Conservation (phyloP, 2,888 invertebrate genomes). For the Melanostoma scalare region DNA sequence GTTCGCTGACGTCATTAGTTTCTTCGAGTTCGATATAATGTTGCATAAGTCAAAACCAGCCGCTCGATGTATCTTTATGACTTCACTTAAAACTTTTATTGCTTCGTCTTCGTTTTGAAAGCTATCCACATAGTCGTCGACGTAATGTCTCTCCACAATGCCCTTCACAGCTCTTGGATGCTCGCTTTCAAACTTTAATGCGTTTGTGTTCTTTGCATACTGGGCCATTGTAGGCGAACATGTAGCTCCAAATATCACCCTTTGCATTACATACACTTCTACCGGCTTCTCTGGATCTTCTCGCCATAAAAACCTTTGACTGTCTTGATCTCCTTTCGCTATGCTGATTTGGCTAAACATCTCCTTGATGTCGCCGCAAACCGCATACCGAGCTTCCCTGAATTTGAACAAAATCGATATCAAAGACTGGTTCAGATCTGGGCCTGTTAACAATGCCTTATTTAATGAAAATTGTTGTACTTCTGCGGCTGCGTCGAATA, state of each 20-base stretch:
- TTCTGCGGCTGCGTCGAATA: slow-evolving; percentile 53
- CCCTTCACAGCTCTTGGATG: neutral
- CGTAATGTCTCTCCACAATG: too few relatives aligned
- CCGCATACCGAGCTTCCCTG: slow-evolving; percentile 42
- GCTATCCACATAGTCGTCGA: too few relatives aligned
- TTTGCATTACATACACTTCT: slow-evolving; percentile 45
- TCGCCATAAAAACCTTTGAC: slow-evolving; percentile 55
- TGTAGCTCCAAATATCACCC: slow-evolving; percentile 55
- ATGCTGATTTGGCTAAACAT: slow-evolving; percentile 62
- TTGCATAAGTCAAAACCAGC: too few relatives aligned
- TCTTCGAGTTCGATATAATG: too few relatives aligned
- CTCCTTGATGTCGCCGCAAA: neutral
- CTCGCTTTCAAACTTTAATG: slow-evolving; percentile 39
- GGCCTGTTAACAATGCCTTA: slow-evolving; percentile 6
- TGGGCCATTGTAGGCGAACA: slow-evolving; percentile 36
- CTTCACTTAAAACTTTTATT: too few relatives aligned
- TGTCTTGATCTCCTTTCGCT: slow-evolving; percentile 41
- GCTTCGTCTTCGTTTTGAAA: too few relatives aligned
- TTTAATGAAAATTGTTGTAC: slow-evolving; percentile 26
- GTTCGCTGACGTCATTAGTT: too few relatives aligned
- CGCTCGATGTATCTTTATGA: neutral
- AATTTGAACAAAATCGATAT: slow-evolving; percentile 44
- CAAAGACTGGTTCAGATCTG: slow-evolving; percentile 32
- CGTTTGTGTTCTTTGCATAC: slow-evolving; percentile 30
- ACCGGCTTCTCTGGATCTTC: slow-evolving; percentile 18